phyloP scores from a whole-genome alignment of 2,113 vertebrate species.

The Sterrhoptilus dennistouni region DNA sequence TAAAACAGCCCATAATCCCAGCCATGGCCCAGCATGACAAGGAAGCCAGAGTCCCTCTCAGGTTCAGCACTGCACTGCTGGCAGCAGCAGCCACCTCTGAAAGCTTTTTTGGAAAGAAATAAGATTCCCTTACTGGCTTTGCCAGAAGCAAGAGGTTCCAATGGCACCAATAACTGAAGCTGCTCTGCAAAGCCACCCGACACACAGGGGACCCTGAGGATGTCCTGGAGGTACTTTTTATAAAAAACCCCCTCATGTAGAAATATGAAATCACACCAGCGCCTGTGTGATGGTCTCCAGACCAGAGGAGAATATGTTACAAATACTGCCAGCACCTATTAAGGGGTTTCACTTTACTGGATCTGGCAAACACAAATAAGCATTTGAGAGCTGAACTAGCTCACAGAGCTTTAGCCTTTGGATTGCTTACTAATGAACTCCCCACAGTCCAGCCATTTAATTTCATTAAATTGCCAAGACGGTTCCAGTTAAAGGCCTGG shows the following conservation, averaged over 20 bases:
- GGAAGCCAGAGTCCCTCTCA: background rate
- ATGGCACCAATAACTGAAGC: accelerated
- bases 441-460: constrained; percentile 36
- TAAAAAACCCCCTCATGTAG: background rate
- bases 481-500: constrained; percentile 40
- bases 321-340: background rate
- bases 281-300: background rate
- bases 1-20: background rate
- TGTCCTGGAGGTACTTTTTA: background rate
- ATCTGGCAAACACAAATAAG: constrained; percentile 44
- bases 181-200: accelerated
- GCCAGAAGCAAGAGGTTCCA: background rate
- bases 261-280: background rate
- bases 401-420: constrained; percentile 42
- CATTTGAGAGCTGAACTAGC: constrained; percentile 1
- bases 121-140: background rate
- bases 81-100: background rate
- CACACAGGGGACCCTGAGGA: background rate
- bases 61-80: background rate
- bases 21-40: background rate
- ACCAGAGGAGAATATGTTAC: background rate
- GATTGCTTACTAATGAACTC: constrained; percentile 61
- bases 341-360: constrained; percentile 43
- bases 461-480: constrained; percentile 47
- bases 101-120: constrained; percentile 6